These are phyloP conservation scores for Crotalus horridus DNA, from an alignment of 2,113 vertebrate species.

Conservation along the genomic window DNA sequence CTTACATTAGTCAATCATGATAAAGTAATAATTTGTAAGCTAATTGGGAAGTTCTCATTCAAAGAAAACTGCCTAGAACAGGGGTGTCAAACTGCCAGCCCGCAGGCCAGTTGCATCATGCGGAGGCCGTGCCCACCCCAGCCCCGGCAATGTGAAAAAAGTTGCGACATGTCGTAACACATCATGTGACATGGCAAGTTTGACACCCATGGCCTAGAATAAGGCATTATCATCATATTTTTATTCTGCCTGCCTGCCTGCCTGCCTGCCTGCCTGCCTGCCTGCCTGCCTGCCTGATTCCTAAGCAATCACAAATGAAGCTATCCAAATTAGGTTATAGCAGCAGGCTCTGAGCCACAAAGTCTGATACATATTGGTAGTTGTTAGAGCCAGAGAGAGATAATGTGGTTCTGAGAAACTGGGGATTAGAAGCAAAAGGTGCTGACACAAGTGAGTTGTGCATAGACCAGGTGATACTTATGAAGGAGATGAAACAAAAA, in stretches of 20 bases:
- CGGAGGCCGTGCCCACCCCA: too few species aligned
- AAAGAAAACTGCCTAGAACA: not conserved
- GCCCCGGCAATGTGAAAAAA: too few species aligned
- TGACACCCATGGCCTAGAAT: not conserved
- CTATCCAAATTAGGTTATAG: not conserved
- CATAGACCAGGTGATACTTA: not conserved
- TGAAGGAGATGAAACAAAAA: not conserved
- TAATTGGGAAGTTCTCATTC: not conserved
- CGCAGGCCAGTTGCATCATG: too few species aligned
- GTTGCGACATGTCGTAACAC: too few species aligned
- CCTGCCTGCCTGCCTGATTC: not conserved
- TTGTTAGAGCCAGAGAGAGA: not conserved
- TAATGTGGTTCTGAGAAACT: not conserved
- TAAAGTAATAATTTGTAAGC: not conserved
- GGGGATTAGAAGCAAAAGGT: not conserved
- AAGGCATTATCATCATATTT: not conserved
- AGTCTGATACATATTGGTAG: not conserved
- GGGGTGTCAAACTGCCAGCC: too few species aligned
- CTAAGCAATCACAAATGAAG: not conserved
- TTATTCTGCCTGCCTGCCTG: not conserved
- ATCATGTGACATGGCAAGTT: too few species aligned
- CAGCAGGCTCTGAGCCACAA: not conserved
- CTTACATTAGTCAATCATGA: not conserved
- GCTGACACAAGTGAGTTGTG: not conserved
- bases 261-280: not conserved